These are phyloP conservation scores for Labia minor DNA, from an alignment of 2,888 invertebrate genomes.

Conservation along the genomic window DNA sequence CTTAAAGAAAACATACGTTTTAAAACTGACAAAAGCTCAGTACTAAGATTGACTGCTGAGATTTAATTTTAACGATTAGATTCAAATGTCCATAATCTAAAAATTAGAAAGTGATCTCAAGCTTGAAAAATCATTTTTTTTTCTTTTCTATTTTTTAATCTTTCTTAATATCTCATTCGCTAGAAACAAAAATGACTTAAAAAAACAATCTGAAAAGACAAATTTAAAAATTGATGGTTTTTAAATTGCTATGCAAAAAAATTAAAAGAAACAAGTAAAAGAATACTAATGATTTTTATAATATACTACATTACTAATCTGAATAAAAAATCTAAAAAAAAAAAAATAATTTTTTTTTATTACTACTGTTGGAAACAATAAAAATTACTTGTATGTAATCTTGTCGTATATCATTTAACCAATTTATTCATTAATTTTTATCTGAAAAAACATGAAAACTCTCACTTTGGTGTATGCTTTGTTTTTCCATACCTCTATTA, in stretches of 20 bases:
- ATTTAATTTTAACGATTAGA: constrained; percentile 2
- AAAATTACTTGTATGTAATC: no score
- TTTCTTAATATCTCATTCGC: background rate
- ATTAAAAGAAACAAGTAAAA: no score
- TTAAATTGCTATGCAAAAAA: background rate
- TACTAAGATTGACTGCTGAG: background rate
- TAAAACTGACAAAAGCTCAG: constrained; percentile 13
- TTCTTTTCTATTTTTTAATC: background rate
- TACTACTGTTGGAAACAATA: no score
- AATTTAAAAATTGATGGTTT: background rate
- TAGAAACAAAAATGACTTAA: background rate
- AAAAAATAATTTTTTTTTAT: background rate
- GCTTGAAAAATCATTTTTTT: no score
- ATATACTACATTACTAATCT: background rate
- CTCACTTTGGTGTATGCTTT: no score
- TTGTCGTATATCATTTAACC: no score
- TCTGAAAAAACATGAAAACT: no score
- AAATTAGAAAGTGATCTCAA: constrained; percentile 2
- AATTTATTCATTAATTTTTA: no score
- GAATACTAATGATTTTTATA: no score
- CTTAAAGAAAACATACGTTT: constrained; percentile 9
- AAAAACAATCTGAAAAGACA: background rate
- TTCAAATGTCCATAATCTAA: background rate
- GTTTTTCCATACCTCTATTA: no score
- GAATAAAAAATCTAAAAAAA: background rate